A percentile compares a stretch with the other conserved stretches of the same genome.
These are phyloP conservation scores for Cheilosia scutellata DNA, from an alignment of 2,888 invertebrate species.

Conservation along the genomic window DNA sequence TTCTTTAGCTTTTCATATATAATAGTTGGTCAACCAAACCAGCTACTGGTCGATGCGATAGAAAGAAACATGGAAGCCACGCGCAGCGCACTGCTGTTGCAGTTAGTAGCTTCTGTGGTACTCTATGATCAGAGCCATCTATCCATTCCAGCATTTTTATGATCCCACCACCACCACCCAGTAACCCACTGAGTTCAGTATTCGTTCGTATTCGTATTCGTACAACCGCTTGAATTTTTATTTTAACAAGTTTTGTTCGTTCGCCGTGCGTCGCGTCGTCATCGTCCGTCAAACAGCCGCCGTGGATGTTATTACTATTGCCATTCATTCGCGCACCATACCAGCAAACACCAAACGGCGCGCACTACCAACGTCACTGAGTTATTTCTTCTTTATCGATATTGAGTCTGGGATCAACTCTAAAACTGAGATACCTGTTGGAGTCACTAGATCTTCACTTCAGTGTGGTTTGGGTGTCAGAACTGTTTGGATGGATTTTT, in stretches of 20 bases:
- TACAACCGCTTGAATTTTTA: constrained; percentile 42
- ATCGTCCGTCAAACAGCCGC: constrained; percentile 31
- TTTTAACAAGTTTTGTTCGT: constrained; percentile 47
- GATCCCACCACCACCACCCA: constrained; percentile 16
- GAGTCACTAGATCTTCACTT: constrained; percentile 74
- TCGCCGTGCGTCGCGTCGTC: neutral
- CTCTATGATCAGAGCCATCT: constrained; percentile 25
- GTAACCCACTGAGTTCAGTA: constrained; percentile 5
- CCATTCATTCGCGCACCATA: constrained; percentile 39
- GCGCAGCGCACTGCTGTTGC: constrained; percentile 38
- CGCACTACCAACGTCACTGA: constrained; percentile 16
- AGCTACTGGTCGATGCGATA: constrained; percentile 17
- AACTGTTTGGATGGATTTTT: constrained; percentile 77
- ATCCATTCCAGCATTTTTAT: constrained; percentile 37
- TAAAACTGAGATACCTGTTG: constrained; percentile 63
- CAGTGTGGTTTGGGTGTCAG: constrained; percentile 78
- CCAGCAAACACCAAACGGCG: constrained; percentile 14
- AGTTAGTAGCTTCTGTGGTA: constrained; percentile 17
- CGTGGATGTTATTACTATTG: constrained; percentile 46
- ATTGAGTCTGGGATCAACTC: constrained; percentile 59
- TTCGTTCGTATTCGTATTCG: neutral
- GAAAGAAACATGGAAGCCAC: constrained; percentile 28
- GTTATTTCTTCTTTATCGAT: constrained; percentile 27
- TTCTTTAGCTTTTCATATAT: constrained; percentile 32
- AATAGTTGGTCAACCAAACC: constrained; percentile 38